Base-by-base conservation (phyloP, 1,140 invertebrate species). In the Drosophila murphyi region DNA sequence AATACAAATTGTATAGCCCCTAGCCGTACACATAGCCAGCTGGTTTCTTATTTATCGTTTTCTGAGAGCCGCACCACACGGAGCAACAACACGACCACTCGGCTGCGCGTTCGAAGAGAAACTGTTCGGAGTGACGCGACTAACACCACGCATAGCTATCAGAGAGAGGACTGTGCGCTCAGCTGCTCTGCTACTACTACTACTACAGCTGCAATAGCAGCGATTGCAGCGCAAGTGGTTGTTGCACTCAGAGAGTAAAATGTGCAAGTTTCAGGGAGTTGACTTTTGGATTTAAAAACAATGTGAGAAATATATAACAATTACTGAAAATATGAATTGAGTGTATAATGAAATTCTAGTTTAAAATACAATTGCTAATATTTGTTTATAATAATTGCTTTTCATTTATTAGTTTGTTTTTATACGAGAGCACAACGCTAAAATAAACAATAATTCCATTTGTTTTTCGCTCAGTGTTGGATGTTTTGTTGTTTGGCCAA, bases 31-130 rank as follows among this genome's bases (percentile, higher is more conserved):
- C 31, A 45, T n/a, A 32, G 65, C 35, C 43, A 69, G 71, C 68
- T 70, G 68, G 68, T 70, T 62, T 70, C 32, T 54, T 39, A 62
- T 70, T 70, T 70, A 70, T 70, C 48, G 56, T 57, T 48, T 37
- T 7, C 32, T 34, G 65, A 43, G 47, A 59, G 34, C 28, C 68
- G 57, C 43, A 52, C 35, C 45, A 28, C 29, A 50, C 29, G 43
- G 50, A 28, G 37, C 31, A 37, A 20, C 54, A 59, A 67, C 31
- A 59, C 63, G 68, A 73, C 71, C 71, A 12, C 12, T 73, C 64
- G 71, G 64, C 56, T 73, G 64, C 56, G 71, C 71, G 71, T 55
- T 73, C 71, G 50, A 69, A 73, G 50, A 61, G 71, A 61, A 55
- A 73, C 71, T 73, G 71, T 61, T 73, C 64, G 50, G 41, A 50